These are phyloP conservation scores for Malurus splendens DNA, from an alignment of 2,797 vertebrate genomes.

Conservation along the genomic window DNA sequence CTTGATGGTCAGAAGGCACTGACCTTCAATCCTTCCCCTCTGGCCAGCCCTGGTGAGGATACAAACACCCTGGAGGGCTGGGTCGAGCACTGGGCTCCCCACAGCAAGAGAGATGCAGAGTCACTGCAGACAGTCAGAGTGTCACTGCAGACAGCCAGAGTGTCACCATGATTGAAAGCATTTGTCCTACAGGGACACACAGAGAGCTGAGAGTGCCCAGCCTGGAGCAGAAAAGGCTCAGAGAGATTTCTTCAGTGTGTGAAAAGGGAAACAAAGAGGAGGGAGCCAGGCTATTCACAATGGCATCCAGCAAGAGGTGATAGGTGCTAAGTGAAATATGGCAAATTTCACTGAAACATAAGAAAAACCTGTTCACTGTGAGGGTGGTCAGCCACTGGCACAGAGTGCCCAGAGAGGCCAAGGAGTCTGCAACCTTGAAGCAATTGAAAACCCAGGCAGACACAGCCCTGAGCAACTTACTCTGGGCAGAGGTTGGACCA, in stretches of 20 bases:
- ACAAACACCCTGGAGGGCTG: not conserved
- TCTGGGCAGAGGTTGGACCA: not conserved
- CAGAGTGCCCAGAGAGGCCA: not conserved
- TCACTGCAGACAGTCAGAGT: not conserved
- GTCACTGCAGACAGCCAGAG: not conserved
- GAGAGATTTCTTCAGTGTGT: not conserved
- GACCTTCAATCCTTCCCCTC: not conserved
- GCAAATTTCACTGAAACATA: not conserved
- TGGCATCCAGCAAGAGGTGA: not conserved
- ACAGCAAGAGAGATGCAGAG: not conserved
- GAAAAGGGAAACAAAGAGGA: not conserved
- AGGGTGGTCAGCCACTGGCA: not conserved
- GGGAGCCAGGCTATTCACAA: not conserved
- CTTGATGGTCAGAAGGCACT: not conserved
- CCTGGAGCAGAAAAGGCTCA: not conserved
- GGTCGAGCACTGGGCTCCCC: not conserved
- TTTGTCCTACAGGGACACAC: not conserved
- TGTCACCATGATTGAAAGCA: not conserved
- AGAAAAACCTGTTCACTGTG: not conserved
- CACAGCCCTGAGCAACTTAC: not conserved
- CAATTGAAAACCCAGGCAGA: not conserved
- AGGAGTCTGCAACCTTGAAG: not conserved
- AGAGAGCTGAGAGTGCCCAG: not conserved
- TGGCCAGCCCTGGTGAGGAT: not conserved
- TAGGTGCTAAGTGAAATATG: not conserved